Conservation (phyloP, 2,797 vertebrate species). For the Orestias chungarensis region DNA sequence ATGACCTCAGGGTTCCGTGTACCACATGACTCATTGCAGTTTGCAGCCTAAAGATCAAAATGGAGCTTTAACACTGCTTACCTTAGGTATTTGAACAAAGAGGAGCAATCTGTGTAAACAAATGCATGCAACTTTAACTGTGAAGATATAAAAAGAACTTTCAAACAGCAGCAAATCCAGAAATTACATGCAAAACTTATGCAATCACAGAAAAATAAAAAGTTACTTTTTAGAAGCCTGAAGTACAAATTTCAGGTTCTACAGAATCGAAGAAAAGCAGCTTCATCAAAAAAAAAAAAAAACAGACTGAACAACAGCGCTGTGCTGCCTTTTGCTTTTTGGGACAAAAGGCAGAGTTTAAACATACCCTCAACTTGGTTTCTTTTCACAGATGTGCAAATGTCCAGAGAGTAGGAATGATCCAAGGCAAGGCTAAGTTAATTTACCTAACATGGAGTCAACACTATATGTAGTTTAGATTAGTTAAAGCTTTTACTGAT, state of each 20-base stretch:
- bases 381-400: slow-evolving; percentile 82
- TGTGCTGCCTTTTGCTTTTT: slow-evolving; percentile 80
- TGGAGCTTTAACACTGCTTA: slow-evolving; percentile 6
- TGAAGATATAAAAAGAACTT: slow-evolving; percentile 8
- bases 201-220: slow-evolving; percentile 43
- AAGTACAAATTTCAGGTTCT: slow-evolving; percentile 41
- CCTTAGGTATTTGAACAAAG: slow-evolving; percentile 10
- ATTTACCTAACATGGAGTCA: slow-evolving; percentile 16
- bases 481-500: background rate
- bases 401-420: slow-evolving; percentile 68
- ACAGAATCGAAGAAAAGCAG: slow-evolving; percentile 27
- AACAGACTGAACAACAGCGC: slow-evolving; percentile 66
- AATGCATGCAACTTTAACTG: slow-evolving; percentile 14
- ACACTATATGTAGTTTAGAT: slow-evolving; percentile 38
- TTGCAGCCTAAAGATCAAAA: slow-evolving; percentile 7
- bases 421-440: slow-evolving; percentile 53
- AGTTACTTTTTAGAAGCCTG: background rate
- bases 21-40: slow-evolving; percentile 32
- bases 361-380: slow-evolving; percentile 53
- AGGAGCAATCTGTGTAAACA: background rate
- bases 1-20: slow-evolving; percentile 21
- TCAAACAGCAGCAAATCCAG: slow-evolving; percentile 11
- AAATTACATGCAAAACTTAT: slow-evolving; percentile 16
- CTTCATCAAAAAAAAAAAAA: slow-evolving; percentile 18
- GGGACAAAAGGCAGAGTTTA: slow-evolving; percentile 64